A percentile compares a stretch with the other conserved stretches of the same genome.
Evolutionary conservation across 2,113 vertebrate genomes (phyloP).

Genomic region (Cygnus buccinator): DNA sequence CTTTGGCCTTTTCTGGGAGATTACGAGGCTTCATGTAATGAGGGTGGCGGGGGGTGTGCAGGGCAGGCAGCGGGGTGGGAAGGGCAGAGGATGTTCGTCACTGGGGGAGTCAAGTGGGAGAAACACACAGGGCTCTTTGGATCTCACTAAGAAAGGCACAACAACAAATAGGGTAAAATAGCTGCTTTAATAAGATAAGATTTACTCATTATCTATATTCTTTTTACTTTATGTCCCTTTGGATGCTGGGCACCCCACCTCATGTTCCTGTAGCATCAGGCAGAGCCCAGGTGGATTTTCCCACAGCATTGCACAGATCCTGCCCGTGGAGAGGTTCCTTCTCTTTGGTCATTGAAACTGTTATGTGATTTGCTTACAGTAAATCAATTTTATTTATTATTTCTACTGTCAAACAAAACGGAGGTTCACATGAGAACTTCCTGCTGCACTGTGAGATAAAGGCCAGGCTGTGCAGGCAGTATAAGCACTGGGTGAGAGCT

Average conservation of each 20-base stretch:
- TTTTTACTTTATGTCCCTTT: fast-evolving
- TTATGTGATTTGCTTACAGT: background rate
- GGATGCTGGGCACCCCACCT: background rate
- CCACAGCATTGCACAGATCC: fast-evolving
- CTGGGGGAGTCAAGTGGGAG: fast-evolving
- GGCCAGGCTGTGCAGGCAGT: background rate
- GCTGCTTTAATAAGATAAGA: background rate
- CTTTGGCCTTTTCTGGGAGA: background rate
- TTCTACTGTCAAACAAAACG: background rate
- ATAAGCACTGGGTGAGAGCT: fast-evolving
- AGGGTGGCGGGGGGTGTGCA: background rate
- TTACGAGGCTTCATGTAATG: background rate
- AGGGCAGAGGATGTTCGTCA: background rate
- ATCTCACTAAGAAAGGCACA: background rate
- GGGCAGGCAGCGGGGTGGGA: background rate
- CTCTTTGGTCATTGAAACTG: background rate
- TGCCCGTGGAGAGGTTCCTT: background rate
- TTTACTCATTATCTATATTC: no score
- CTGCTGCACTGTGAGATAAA: background rate
- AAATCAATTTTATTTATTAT: background rate
- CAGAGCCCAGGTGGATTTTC: background rate
- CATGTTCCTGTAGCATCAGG: background rate
- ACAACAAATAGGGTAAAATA: background rate
- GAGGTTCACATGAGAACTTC: background rate
- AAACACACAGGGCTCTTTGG: background rate